Percentiles rank a stretch among this genome's conserved stretches.
These are phyloP conservation scores for Ichneumoninae sp. DNA, from an alignment of 2,888 invertebrate species.

Conservation along the genomic window DNA sequence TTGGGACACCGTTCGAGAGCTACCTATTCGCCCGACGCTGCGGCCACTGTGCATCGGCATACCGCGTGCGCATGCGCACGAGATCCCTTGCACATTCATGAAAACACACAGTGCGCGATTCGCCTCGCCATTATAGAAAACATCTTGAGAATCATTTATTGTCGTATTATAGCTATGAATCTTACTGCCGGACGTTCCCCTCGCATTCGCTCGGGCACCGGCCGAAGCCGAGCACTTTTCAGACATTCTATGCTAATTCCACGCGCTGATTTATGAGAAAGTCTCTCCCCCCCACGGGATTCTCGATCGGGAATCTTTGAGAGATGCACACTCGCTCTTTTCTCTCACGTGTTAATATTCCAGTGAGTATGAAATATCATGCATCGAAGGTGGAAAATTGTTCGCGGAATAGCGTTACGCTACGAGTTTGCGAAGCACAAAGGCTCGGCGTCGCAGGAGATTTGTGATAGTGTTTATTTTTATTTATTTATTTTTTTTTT, in stretches of 20 bases:
- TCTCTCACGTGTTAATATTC: conserved; percentile 3
- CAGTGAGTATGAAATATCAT: neutral
- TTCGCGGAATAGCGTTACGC: neutral
- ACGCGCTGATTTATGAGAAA: conserved; percentile 35
- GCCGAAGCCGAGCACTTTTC: conserved; percentile 17
- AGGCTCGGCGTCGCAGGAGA: neutral
- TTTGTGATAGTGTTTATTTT: neutral
- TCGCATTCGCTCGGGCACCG: neutral
- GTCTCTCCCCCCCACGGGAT: neutral
- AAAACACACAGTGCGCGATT: conserved; percentile 6
- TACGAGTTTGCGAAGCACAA: neutral
- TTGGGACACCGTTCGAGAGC: neutral
- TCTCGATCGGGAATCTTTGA: conserved; percentile 24
- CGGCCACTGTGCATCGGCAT: neutral
- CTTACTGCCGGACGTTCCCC: conserved; percentile 27
- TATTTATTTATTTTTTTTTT: neutral
- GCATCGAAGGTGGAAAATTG: neutral
- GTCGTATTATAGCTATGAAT: conserved; percentile 49
- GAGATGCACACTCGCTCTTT: neutral
- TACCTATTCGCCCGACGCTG: neutral
- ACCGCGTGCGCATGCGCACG: neutral
- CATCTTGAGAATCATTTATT: conserved; percentile 41
- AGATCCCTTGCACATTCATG: conserved; percentile 8
- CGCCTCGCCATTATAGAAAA: conserved; percentile 7
- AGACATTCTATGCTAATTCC: conserved; percentile 42